Evolutionary conservation across 2,113 vertebrate genomes (phyloP).

Genomic region (Falco punctatus): DNA sequence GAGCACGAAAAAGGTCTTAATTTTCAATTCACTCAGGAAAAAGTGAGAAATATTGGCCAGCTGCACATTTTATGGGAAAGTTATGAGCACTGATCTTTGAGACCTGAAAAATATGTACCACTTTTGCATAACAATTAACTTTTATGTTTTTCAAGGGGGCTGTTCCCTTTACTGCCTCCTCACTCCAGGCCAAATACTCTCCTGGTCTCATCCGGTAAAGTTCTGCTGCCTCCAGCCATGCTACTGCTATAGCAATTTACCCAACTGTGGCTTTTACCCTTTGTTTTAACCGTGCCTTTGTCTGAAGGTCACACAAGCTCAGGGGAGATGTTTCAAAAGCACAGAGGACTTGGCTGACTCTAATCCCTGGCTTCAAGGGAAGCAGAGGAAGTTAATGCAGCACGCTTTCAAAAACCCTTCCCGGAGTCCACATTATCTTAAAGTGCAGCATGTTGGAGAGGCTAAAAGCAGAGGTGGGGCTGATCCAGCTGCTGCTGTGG

Average conservation of each 20-base stretch:
- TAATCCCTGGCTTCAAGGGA: not conserved
- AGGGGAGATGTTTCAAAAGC: not conserved
- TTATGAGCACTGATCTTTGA: not conserved
- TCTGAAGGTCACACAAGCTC: not conserved
- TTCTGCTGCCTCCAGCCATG: not conserved
- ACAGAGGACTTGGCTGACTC: not conserved
- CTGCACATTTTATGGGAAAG: not conserved
- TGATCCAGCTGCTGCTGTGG: not conserved
- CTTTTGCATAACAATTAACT: not conserved
- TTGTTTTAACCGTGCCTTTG: not conserved
- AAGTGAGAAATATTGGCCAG: not conserved
- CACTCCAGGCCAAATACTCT: not conserved
- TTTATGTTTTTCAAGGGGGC: not conserved
- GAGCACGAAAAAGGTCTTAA: not conserved
- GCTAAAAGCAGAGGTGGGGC: not conserved
- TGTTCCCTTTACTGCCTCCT: not conserved
- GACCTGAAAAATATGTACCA: not conserved
- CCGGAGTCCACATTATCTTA: accelerated
- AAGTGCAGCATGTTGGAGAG: not conserved
- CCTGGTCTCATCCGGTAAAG: accelerated
- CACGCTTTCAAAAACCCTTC: not conserved
- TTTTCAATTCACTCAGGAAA: not conserved
- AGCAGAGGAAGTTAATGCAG: not conserved
- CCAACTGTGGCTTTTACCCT: not conserved
- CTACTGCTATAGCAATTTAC: not conserved